Evolutionary conservation across 1,140 invertebrate genomes (phyloP).

Genomic region (Dreissena rostriformis): DNA sequence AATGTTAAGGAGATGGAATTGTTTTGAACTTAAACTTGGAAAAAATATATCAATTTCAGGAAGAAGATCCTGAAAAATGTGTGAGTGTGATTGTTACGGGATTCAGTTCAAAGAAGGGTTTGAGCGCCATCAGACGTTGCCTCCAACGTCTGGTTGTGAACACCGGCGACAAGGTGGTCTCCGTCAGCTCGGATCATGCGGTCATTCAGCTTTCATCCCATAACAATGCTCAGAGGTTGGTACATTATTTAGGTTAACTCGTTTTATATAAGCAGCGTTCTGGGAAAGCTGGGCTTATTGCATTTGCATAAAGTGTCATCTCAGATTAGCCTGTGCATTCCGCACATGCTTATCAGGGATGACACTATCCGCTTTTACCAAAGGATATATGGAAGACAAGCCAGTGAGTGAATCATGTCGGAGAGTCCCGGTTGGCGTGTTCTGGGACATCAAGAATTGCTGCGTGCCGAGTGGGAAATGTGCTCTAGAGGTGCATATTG

Average conservation of each 20-base stretch:
- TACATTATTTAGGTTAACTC: neutral
- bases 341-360: too few relatives aligned
- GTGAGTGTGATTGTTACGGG: slow-evolving; percentile 81
- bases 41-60: too few relatives aligned
- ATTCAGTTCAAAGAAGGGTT: slow-evolving; percentile 82
- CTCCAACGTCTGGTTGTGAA: slow-evolving; percentile 89
- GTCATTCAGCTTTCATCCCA: slow-evolving; percentile 87
- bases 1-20: too few relatives aligned
- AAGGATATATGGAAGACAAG: too few relatives aligned
- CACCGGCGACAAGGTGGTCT: slow-evolving; percentile 89
- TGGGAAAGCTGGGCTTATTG: too few relatives aligned
- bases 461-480: slow-evolving; percentile 91
- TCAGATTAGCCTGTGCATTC: too few relatives aligned
- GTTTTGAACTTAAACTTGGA: too few relatives aligned
- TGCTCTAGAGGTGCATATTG: slow-evolving; percentile 82
- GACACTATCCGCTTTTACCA: too few relatives aligned
- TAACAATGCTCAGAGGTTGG: slow-evolving; percentile 89
- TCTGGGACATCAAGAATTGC: slow-evolving; percentile 97
- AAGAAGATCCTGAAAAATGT: slow-evolving; percentile 21
- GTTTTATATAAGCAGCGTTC: too few relatives aligned
- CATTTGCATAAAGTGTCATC: too few relatives aligned
- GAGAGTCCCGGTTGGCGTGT: slow-evolving; percentile 89
- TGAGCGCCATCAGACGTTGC: slow-evolving; percentile 83
- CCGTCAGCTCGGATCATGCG: slow-evolving; percentile 86
- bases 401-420: neutral